phyloP scores from a whole-genome alignment of 1,140 invertebrate genomes.

The Phortica variegata region DNA sequence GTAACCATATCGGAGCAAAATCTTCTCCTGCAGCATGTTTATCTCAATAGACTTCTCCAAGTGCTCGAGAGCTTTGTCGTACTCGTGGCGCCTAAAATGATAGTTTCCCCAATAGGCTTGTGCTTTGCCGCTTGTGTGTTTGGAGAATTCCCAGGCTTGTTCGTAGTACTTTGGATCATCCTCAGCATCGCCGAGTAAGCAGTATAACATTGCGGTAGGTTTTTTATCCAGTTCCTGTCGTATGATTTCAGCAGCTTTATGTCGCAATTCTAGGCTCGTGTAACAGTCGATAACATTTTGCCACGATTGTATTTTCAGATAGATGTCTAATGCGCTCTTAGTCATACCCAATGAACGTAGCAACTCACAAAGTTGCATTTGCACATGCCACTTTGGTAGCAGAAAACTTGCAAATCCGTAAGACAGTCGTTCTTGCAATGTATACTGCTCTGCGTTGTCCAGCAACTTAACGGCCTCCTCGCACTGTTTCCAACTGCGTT shows the following conservation, averaged over 20 bases:
- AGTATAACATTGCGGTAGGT: constrained; percentile 84
- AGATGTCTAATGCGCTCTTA: constrained; percentile 85
- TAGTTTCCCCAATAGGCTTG: constrained; percentile 83
- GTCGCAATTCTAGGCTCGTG: constrained; percentile 74
- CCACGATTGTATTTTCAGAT: constrained; percentile 80
- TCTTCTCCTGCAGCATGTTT: constrained; percentile 78
- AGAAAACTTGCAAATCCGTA: constrained; percentile 69
- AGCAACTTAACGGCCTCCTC: constrained; percentile 72
- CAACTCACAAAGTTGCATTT: constrained; percentile 75
- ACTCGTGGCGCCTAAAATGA: constrained; percentile 74
- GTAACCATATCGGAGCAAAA: constrained; percentile 87
- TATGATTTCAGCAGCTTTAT: constrained; percentile 90
- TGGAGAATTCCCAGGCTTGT: constrained; percentile 88
- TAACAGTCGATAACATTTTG: constrained; percentile 92
- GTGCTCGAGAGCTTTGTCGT: constrained; percentile 74
- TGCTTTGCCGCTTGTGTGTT: constrained; percentile 73
- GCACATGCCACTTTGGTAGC: constrained; percentile 72
- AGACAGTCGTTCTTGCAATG: constrained; percentile 50
- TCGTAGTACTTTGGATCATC: constrained; percentile 84
- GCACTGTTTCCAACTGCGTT: constrained; percentile 83
- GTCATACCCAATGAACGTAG: constrained; percentile 78
- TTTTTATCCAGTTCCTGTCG: constrained; percentile 76
- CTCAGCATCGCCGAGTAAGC: constrained; percentile 73
- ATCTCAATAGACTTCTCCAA: constrained; percentile 79
- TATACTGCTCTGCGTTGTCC: constrained; percentile 15